A percentile compares a stretch with the other conserved stretches of the same genome.
These are phyloP conservation scores for Lanius collurio DNA, from an alignment of 2,113 vertebrate genomes.

Conservation along the genomic window DNA sequence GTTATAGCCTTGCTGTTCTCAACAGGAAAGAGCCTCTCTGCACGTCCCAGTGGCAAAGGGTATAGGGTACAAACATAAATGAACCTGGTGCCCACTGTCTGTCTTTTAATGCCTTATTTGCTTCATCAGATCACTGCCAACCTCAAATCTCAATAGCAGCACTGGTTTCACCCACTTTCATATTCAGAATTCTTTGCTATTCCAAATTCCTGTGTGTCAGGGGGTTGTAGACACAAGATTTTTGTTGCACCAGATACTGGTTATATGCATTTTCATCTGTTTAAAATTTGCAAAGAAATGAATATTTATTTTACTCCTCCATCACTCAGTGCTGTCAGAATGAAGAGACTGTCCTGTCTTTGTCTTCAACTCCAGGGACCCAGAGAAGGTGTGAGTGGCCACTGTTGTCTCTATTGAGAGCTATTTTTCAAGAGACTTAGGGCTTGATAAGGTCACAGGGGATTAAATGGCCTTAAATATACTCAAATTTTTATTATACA, in stretches of 20 bases:
- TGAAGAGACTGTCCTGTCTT: not conserved
- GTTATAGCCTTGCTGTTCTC: not conserved
- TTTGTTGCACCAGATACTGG: not conserved
- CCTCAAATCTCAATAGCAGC: not conserved
- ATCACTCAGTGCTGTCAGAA: not conserved
- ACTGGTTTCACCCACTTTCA: not conserved
- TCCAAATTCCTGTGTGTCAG: not conserved
- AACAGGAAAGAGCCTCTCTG: not conserved
- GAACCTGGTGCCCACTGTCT: not conserved
- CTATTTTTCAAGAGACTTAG: not conserved
- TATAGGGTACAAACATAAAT: not conserved
- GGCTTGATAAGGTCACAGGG: not conserved
- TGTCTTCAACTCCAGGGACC: not conserved
- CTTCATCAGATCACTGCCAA: not conserved
- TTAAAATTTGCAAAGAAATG: not conserved
- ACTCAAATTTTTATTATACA: not conserved
- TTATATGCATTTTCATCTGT: not conserved
- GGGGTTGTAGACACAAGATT: not conserved
- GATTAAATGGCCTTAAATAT: not conserved
- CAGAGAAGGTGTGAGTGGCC: not conserved
- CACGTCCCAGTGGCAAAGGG: not conserved
- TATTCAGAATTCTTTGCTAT: not conserved
- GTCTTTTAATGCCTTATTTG: not conserved
- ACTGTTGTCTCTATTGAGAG: not conserved
- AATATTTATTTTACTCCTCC: not conserved